A percentile compares a stretch with the other conserved stretches of the same genome.
These are phyloP conservation scores for Drosophila pegasa DNA, from an alignment of 2,888 invertebrate genomes.

Conservation along the genomic window DNA sequence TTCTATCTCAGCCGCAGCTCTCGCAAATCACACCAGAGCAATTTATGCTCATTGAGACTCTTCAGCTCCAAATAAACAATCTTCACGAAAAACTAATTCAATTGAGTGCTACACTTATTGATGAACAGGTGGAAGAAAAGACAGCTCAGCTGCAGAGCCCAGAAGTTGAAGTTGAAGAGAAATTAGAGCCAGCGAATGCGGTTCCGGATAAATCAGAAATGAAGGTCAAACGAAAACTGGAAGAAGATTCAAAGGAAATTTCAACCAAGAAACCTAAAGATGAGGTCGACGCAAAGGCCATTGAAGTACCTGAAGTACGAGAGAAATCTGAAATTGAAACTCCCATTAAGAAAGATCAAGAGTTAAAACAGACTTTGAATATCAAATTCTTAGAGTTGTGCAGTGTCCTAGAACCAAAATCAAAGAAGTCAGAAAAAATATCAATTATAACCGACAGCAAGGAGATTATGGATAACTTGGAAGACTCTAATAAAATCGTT, in stretches of 20 bases:
- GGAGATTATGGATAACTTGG: constrained; percentile 48
- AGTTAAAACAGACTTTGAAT: constrained; percentile 21
- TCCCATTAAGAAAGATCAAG: background rate
- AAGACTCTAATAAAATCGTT: constrained; percentile 47
- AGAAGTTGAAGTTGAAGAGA: background rate
- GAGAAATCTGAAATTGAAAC: background rate
- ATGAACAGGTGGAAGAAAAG: constrained; percentile 8
- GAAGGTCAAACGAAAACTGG: constrained; percentile 39
- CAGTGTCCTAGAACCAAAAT: background rate
- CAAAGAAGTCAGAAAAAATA: background rate
- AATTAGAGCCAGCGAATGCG: background rate
- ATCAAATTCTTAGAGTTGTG: constrained; percentile 26
- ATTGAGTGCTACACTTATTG: constrained; percentile 21
- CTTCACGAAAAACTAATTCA: constrained; percentile 65
- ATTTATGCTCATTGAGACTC: constrained; percentile 64
- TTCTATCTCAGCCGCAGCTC: constrained; percentile 64
- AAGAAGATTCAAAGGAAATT: constrained; percentile 14
- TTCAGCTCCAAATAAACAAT: constrained; percentile 69
- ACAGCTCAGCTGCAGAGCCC: background rate
- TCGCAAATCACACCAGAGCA: constrained; percentile 62
- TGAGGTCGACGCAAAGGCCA: constrained; percentile 29
- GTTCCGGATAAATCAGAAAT: constrained; percentile 20
- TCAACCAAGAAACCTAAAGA: constrained; percentile 36
- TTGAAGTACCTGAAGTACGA: constrained; percentile 6
- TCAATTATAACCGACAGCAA: constrained; percentile 26